Evolutionary conservation across 2,888 invertebrate species (phyloP).

Genomic region (Pyrrhosoma nymphula): DNA sequence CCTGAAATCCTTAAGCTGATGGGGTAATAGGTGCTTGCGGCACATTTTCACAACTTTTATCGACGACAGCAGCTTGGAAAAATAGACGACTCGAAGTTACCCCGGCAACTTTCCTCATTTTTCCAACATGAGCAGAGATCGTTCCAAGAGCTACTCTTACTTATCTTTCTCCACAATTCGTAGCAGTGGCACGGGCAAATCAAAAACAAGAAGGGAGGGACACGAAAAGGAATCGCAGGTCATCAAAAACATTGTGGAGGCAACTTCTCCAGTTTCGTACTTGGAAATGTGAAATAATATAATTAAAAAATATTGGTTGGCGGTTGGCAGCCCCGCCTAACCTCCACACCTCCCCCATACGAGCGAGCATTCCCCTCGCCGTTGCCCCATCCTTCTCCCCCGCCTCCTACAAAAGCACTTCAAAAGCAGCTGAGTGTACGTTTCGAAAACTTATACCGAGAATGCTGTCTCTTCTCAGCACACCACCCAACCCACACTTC

Average conservation of each 20-base stretch:
- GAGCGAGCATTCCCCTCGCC: background rate
- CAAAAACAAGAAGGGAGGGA: background rate
- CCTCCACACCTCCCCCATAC: background rate
- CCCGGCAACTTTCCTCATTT: background rate
- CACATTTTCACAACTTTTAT: no score
- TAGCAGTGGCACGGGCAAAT: background rate
- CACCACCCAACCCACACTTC: background rate
- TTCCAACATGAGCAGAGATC: background rate
- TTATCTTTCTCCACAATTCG: background rate
- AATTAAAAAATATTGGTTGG: background rate
- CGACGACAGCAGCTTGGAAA: no score
- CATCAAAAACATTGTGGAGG: background rate
- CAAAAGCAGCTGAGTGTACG: slow-evolving; percentile 38
- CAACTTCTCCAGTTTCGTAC: background rate
- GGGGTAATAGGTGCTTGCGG: no score
- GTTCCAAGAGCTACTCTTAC: no score
- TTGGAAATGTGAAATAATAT: no score
- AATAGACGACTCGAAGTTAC: background rate
- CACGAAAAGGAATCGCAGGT: background rate
- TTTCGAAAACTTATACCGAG: slow-evolving; percentile 30
- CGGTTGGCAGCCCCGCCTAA: background rate
- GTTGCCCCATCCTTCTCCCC: background rate
- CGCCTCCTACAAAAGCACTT: slow-evolving; percentile 8
- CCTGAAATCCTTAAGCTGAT: no score
- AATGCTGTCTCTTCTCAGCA: background rate